Base-by-base conservation (phyloP, 2,113 vertebrate species). In the Reinhardtius hippoglossoides region DNA sequence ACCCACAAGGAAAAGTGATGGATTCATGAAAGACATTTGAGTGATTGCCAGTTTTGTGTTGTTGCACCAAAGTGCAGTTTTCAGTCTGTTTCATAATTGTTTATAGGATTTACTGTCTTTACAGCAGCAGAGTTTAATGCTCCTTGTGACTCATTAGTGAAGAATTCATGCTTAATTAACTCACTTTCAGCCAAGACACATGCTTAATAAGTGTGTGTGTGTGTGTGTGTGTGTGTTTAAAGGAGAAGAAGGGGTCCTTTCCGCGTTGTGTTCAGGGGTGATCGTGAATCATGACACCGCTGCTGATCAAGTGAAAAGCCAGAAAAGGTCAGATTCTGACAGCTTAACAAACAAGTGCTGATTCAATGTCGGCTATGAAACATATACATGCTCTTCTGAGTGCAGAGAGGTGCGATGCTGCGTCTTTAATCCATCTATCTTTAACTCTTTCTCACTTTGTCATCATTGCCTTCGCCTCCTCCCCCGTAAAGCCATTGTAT, bases 371-470 rank as follows among this genome's bases (percentile, higher is more conserved):
- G 7, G 44, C 15, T 48, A 18, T 48, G 13, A 46, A 46, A 46
- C 15, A 16, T 16, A 16, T 0, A 8, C 31, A 46, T 46, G 14
- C 44, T 48, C 44, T 48, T 7, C 13, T 7, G 44, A 18, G 44
- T 1, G 15, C 14, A 2, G 4, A 1, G 15, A 24, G 60, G 21
- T 42, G 42, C 9, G 44, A 42, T 57, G 74, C 21, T 44, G 14
- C 44, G 5, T 62, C 40, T 84, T 31, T 58, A 72, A 67, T 81
- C 46, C 9, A 61, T 62, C 24, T 61, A n/a, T 71, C 67, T 44
- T 63, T 42, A 23, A 48, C 58, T 68, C 55, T 50, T 20, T 71
- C 12, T 70, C 6, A 27, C 7, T 48, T 76, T 64, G 37, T 65
- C n/a, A 35, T 65, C n/a, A 35, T 65, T 62, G 23, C 5, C 5